A percentile compares a stretch with the other conserved stretches of the same genome.
Evolutionary conservation across 1,140 invertebrate genomes (phyloP).

Genomic region (Saccostrea cuccullata): DNA sequence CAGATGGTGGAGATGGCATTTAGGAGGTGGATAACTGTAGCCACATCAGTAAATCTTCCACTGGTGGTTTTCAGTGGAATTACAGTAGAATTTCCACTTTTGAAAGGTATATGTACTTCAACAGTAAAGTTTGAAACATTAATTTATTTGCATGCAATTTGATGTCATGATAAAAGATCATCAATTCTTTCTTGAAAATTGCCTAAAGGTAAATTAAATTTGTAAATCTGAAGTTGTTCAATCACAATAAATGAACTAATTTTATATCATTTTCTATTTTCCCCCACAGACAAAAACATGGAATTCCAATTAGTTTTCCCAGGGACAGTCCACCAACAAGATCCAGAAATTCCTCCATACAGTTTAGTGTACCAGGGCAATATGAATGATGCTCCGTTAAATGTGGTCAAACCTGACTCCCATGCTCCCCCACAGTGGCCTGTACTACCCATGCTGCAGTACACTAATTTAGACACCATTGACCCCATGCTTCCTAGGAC

Average conservation of each 20-base stretch:
- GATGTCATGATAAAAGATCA: no score
- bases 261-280: neutral
- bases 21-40: slow-evolving; percentile 57
- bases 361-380: slow-evolving; percentile 8
- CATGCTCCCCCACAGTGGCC: slow-evolving; percentile 42
- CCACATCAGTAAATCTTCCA: slow-evolving; percentile 55
- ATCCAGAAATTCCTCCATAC: neutral
- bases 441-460: slow-evolving; percentile 59
- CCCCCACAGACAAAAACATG: slow-evolving; percentile 53
- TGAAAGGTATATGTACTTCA: slow-evolving; percentile 54
- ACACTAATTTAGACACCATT: slow-evolving; percentile 61
- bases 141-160: no score
- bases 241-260: neutral
- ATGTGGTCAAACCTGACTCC: neutral
- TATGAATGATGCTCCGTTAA: slow-evolving; percentile 8
- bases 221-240: neutral
- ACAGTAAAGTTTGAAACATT: no score
- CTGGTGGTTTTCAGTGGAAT: slow-evolving; percentile 66
- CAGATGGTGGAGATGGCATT: slow-evolving; percentile 64
- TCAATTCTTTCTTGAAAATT: neutral
- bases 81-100: slow-evolving; percentile 60
- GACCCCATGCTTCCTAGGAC: slow-evolving; percentile 60
- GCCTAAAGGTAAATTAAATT: neutral
- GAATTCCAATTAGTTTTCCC: slow-evolving; percentile 59
- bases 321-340: neutral